Evolutionary conservation across 2,113 vertebrate species (phyloP).

Genomic region (Tor tambroides): DNA sequence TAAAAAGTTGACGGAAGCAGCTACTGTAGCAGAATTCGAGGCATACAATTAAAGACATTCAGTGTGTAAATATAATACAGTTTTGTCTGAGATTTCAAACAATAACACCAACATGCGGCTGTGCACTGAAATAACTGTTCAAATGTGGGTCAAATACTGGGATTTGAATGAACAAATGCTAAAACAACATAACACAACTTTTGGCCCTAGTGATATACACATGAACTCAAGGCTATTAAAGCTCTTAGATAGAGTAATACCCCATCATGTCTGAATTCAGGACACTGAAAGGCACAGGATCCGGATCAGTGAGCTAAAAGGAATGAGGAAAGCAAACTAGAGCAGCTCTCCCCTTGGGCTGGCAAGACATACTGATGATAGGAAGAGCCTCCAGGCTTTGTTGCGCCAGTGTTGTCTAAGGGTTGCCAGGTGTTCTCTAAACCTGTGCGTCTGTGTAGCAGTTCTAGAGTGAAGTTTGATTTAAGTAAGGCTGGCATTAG

Average conservation of each 20-base stretch:
- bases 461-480: slow-evolving; percentile 52
- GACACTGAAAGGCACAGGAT: slow-evolving; percentile 60
- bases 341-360: slow-evolving; percentile 2
- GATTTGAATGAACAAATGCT: slow-evolving; percentile 1
- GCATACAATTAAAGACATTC: slow-evolving; percentile 46
- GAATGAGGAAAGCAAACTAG: slow-evolving; percentile 27
- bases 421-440: slow-evolving; percentile 4
- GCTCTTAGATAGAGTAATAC: not conserved
- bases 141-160: slow-evolving; percentile 11
- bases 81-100: slow-evolving; percentile 48
- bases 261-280: slow-evolving; percentile 16
- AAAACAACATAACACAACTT: not conserved
- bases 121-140: slow-evolving; percentile 40
- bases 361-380: slow-evolving; percentile 1
- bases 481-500: slow-evolving; percentile 90
- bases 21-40: slow-evolving; percentile 30
- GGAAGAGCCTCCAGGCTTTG: not conserved
- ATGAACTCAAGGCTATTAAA: not conserved
- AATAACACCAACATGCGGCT: slow-evolving; percentile 37
- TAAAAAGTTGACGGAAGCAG: slow-evolving; percentile 37
- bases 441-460: slow-evolving; percentile 41
- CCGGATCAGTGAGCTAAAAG: slow-evolving; percentile 25
- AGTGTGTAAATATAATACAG: slow-evolving; percentile 51
- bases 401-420: not conserved
- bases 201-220: slow-evolving; percentile 8